phyloP scores from a whole-genome alignment of 2,797 vertebrate species.

The Myripristis jacobus region DNA sequence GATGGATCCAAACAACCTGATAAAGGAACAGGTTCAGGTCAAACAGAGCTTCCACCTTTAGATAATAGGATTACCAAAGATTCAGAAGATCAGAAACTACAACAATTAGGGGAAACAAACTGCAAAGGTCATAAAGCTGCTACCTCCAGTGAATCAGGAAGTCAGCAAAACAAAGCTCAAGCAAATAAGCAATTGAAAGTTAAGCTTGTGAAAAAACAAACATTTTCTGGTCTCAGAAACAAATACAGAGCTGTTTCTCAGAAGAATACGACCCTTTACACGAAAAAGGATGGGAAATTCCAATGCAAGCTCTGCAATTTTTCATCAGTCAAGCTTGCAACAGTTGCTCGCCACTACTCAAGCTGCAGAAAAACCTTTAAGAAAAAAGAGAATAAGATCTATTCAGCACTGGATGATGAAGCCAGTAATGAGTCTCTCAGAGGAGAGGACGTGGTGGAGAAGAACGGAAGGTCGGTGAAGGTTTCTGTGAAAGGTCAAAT shows the following conservation, averaged over 20 bases:
- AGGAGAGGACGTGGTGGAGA: neutral
- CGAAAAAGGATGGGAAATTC: conserved; percentile 81
- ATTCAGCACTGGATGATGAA: conserved; percentile 25
- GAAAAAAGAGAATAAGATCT: conserved; percentile 30
- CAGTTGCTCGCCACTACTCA: conserved; percentile 84
- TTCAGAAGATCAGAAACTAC: conserved; percentile 17
- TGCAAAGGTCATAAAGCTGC: neutral
- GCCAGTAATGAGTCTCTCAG: conserved; percentile 9
- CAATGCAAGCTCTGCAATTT: conserved; percentile 87
- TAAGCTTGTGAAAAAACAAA: conserved; percentile 7
- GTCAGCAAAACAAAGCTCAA: conserved; percentile 4
- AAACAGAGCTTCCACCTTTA: neutral
- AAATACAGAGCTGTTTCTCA: neutral
- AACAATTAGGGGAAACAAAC: conserved; percentile 13
- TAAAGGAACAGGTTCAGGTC: conserved; percentile 1
- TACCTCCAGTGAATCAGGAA: neutral
- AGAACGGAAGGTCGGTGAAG: neutral
- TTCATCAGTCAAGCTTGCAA: conserved; percentile 84
- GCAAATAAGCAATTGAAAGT: conserved; percentile 1
- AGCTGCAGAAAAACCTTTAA: conserved; percentile 64
- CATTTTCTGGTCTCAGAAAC: neutral
- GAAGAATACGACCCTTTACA: conserved; percentile 28
- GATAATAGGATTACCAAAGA: conserved; percentile 3
- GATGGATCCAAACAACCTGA: conserved; percentile 22
- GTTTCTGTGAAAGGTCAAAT: conserved; percentile 39